phyloP scores from a whole-genome alignment of 2,797 vertebrate species.

The Notamacropus eugenii region DNA sequence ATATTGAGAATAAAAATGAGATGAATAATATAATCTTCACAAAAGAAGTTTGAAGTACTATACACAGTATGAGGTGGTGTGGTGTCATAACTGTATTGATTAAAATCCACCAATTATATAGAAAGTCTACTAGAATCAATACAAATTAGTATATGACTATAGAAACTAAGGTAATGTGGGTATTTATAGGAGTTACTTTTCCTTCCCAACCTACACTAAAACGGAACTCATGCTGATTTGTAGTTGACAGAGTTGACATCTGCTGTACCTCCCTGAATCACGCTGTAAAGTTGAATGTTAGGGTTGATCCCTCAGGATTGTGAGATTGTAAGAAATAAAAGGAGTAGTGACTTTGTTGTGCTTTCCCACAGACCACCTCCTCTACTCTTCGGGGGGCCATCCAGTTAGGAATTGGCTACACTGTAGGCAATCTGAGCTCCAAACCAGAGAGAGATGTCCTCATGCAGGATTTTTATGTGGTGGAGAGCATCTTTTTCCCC shows the following conservation, averaged over 20 bases:
- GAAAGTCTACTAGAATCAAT: background rate
- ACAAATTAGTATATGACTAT: background rate
- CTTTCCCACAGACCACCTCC: constrained; percentile 92
- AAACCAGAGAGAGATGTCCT: constrained; percentile 97
- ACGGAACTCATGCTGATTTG: background rate
- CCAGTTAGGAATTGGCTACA: constrained; percentile 98
- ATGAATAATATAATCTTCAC: background rate
- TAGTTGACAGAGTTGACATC: background rate
- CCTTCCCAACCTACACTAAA: background rate
- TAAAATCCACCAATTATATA: background rate
- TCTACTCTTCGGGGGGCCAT: constrained; percentile 97
- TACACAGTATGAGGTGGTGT: background rate
- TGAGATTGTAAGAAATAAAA: background rate
- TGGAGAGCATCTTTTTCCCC: constrained; percentile 99
- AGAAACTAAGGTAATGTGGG: background rate
- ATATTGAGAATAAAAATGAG: background rate
- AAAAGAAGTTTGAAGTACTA: background rate
- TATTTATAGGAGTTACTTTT: background rate
- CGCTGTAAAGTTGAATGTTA: background rate
- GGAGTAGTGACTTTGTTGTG: background rate
- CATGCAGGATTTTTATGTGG: constrained; percentile 99
- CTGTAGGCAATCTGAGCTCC: constrained; percentile 97
- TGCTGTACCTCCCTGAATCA: background rate
- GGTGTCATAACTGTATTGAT: background rate
- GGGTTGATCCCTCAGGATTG: background rate